These are phyloP conservation scores for Dendroctonus ponderosae DNA, from an alignment of 1,140 invertebrate genomes.

Conservation along the genomic window DNA sequence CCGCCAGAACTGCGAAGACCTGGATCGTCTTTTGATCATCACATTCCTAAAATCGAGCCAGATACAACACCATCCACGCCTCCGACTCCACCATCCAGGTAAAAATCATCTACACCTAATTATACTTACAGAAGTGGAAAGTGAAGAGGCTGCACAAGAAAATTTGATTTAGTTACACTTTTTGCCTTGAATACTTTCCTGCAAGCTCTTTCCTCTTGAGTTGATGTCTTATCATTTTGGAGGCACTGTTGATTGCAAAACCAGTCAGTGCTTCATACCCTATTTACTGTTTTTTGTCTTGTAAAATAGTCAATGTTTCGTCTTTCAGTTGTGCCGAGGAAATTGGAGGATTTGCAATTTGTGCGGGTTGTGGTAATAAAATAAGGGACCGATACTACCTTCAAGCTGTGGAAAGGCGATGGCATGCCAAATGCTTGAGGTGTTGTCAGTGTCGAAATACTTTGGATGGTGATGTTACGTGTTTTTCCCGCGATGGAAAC, in stretches of 20 bases:
- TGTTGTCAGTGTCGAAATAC: conserved; percentile 88
- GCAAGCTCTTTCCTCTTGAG: too few species aligned
- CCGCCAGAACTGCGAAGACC: conserved; percentile 43
- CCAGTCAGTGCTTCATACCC: too few species aligned
- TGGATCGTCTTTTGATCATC: conserved; percentile 49
- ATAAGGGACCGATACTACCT: conserved; percentile 91
- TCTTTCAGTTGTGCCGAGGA: conserved; percentile 36
- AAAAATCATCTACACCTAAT: not conserved
- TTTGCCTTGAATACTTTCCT: too few species aligned
- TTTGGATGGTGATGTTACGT: conserved; percentile 87
- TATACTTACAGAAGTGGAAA: too few species aligned
- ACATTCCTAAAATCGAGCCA: conserved; percentile 58
- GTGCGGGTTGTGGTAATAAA: conserved; percentile 79
- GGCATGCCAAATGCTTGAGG: conserved; percentile 89
- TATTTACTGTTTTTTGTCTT: not conserved
- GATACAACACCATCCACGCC: conserved; percentile 52
- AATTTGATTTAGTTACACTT: too few species aligned
- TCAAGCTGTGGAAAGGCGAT: conserved; percentile 86
- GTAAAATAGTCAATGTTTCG: not conserved
- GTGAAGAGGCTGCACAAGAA: too few species aligned
- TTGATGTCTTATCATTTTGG: too few species aligned
- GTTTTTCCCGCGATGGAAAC: conserved; percentile 89
- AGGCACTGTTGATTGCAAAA: too few species aligned
- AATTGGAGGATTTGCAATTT: conserved; percentile 59
- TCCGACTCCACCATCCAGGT: conserved; percentile 37